Conservation (phyloP, 2,888 invertebrate genomes). For the Tinea pellionella region DNA sequence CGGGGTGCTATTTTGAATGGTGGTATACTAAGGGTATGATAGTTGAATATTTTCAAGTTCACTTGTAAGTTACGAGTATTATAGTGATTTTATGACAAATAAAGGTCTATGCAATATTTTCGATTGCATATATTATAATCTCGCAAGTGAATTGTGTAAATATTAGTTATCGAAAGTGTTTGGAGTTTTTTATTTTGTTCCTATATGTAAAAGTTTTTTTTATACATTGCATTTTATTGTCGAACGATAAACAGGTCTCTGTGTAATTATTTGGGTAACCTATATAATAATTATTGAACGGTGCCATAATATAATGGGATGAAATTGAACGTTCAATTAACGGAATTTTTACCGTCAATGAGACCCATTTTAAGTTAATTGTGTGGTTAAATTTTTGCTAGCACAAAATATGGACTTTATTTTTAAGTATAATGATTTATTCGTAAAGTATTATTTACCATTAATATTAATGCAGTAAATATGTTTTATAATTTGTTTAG, state of each 20-base stretch:
- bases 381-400: not conserved
- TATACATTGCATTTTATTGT: no score
- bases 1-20: constrained; percentile 58
- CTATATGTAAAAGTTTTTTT: constrained; percentile 25
- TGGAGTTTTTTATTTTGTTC: constrained; percentile 55
- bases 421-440: constrained; percentile 4
- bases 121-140: not conserved
- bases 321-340: not conserved
- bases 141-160: constrained; percentile 33
- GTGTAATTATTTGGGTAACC: no score
- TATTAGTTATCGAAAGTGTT: constrained; percentile 34
- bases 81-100: constrained; percentile 8
- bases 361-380: not conserved
- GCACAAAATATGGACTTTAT: constrained; percentile 2
- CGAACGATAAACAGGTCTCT: no score
- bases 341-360: not conserved
- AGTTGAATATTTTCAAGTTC: constrained; percentile 30
- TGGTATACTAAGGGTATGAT: constrained; percentile 45
- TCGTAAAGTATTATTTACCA: constrained; percentile 4
- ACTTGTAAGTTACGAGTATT: constrained; percentile 30
- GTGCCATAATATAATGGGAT: constrained; percentile 4
- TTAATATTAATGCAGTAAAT: not conserved
- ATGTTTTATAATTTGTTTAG: not conserved
- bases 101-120: not conserved
- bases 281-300: not conserved